Conservation (phyloP, 2,888 invertebrate genomes). For the Steinernema carpocapsae region DNA sequence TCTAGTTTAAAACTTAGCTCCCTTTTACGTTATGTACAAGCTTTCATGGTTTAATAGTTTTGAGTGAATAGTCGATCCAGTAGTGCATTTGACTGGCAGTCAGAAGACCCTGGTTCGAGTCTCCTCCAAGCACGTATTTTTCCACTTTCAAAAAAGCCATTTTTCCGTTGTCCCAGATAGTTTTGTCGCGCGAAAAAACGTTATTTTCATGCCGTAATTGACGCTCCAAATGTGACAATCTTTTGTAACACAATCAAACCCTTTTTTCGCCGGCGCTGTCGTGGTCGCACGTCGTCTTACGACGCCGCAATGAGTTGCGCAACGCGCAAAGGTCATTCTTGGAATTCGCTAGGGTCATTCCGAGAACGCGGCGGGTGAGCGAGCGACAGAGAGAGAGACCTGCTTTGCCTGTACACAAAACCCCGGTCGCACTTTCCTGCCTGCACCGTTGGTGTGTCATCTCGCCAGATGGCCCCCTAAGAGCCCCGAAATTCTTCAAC, state of each 20-base stretch:
- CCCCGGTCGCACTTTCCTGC: background rate
- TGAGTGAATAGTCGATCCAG: no score
- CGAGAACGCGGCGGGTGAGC: conserved; percentile 3
- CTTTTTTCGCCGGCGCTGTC: conserved; percentile 12
- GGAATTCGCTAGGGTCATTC: conserved; percentile 32
- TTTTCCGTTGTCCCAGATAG: conserved; percentile 5
- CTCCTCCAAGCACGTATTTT: no score
- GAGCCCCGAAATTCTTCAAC: background rate
- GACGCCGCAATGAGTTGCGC: conserved; percentile 24
- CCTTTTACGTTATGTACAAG: no score
- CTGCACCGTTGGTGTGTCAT: no score
- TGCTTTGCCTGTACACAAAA: background rate
- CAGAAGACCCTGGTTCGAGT: no score
- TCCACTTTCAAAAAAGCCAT: background rate
- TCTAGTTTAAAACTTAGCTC: background rate
- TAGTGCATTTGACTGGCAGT: no score
- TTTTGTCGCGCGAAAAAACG: background rate
- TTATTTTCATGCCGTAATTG: conserved; percentile 26
- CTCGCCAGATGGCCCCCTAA: conserved; percentile 23
- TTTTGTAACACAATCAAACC: conserved; percentile 32
- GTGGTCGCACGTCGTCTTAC: background rate
- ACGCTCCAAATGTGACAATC: conserved; percentile 32
- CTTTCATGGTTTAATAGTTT: no score
- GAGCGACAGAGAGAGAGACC: background rate
- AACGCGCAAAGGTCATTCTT: conserved; percentile 21